Base-by-base conservation (phyloP, 1,140 invertebrate genomes). In the Aradophagus sp. region DNA sequence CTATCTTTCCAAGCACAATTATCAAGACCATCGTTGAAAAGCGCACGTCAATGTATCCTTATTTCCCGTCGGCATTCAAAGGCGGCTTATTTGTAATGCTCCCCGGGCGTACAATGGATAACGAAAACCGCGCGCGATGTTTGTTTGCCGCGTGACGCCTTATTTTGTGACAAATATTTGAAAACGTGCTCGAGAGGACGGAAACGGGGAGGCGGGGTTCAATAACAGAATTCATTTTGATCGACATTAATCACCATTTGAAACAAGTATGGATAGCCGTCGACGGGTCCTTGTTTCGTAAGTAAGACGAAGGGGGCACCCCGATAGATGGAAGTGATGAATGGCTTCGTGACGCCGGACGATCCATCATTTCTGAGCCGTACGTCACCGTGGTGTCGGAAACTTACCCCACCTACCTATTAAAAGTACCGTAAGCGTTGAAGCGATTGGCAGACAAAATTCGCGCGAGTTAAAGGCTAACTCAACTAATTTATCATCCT, bases 301-400 rank as follows among this genome's bases (percentile, higher is more conserved):
- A 80, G 80, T 77, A 84, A 83, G 81, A 77, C 79, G 81, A 81
- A 81, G 80, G 80, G 76, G 78, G 79, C n/a, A n/a, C n/a, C 62
- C 74, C 82, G 84, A 85, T 85, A 84, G 84, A 85, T 82, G 82
- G 78, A 82, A 79, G 81, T 86, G 83, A 85, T 85, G 83, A 84
- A 86, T 85, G 81, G 82, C 80, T 82, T 77, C 84, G 77, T 79
- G 83, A 82, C 81, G 78, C 73, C 44, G 63, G 71, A 72, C 79
- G 76, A 86, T 86, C 80, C 82, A 85, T 86, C 84, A 86, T 83
- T 82, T 75, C 68, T 66, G 75, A 67, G 71, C 74, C 44, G 79
- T 80, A 81, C 81, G 80, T 82, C 80, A 80, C 79, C 77, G 77
- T 74, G 78, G 79, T 59, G 68, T 50, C 47, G 67, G 42, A 62